Evolutionary conservation across 2,888 invertebrate species (phyloP).

Genomic region (Drosophila heteroneura): DNA sequence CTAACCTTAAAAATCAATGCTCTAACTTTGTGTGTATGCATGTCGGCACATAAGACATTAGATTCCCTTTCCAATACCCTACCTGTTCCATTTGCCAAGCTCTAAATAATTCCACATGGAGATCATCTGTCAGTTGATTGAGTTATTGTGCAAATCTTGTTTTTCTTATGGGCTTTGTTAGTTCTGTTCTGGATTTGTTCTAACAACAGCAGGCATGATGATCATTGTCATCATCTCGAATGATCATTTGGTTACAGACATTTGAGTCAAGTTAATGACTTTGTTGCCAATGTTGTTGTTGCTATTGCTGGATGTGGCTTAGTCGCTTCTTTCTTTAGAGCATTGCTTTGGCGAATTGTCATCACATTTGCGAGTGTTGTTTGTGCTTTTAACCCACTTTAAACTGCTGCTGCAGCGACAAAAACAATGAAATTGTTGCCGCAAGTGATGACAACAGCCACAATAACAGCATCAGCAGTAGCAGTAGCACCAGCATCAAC

Average conservation of each 20-base stretch:
- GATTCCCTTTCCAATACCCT: neutral
- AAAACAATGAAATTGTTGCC: slow-evolving; percentile 49
- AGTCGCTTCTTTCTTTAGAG: slow-evolving; percentile 34
- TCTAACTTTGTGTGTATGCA: neutral
- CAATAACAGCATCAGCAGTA: slow-evolving; percentile 22
- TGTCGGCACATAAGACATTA: neutral
- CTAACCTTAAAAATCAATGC: neutral
- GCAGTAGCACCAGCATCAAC: slow-evolving; percentile 11
- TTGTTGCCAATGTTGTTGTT: slow-evolving; percentile 14
- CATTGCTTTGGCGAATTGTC: slow-evolving; percentile 57
- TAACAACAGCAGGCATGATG: slow-evolving; percentile 12
- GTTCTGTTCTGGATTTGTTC: slow-evolving; percentile 25
- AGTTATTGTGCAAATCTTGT: slow-evolving; percentile 27
- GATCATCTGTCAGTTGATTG: slow-evolving; percentile 31
- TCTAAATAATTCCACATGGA: slow-evolving; percentile 9
- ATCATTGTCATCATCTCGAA: slow-evolving; percentile 28
- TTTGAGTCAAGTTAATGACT: slow-evolving; percentile 41
- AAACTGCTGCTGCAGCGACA: slow-evolving; percentile 49
- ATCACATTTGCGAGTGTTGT: slow-evolving; percentile 62
- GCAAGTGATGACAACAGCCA: slow-evolving; percentile 49
- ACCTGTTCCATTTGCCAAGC: neutral
- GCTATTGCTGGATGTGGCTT: slow-evolving; percentile 38
- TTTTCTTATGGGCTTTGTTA: slow-evolving; percentile 20
- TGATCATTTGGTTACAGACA: slow-evolving; percentile 50
- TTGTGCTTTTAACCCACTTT: slow-evolving; percentile 69